phyloP scores from a whole-genome alignment of 2,797 vertebrate genomes.

The Labeo calbasu region DNA sequence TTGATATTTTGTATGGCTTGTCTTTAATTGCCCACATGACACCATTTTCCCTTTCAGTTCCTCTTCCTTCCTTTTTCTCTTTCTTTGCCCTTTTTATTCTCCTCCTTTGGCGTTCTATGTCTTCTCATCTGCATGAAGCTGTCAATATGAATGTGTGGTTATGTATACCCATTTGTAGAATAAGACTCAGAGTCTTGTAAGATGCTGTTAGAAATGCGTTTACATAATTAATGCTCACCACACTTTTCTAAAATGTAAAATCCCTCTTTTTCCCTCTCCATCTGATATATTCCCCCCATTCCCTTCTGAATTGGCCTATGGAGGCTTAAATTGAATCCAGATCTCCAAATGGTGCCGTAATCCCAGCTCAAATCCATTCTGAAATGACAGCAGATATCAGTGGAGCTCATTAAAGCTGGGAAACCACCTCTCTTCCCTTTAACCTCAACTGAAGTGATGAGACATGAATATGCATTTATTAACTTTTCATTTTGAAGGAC shows the following conservation, averaged over 20 bases:
- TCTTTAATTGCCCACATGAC: not conserved
- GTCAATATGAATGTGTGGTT: conserved; percentile 42
- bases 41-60: conserved; percentile 12
- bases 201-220: conserved; percentile 17
- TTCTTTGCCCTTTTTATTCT: conserved; percentile 34
- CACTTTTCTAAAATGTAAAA: conserved; percentile 17
- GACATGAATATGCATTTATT: conserved; percentile 40
- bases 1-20: conserved; percentile 6
- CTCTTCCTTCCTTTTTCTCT: not conserved
- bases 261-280: not conserved
- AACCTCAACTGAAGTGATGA: conserved; percentile 12
- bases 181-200: conserved; percentile 17
- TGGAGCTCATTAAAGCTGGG: conserved; percentile 28
- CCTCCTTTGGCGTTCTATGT: not conserved
- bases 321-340: conserved; percentile 29
- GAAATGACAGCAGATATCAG: conserved; percentile 34
- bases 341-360: conserved; percentile 33
- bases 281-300: conserved; percentile 12
- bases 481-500: conserved; percentile 26
- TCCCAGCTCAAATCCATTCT: conserved; percentile 40
- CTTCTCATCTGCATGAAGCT: not conserved
- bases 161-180: conserved; percentile 23
- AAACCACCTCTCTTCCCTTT: conserved; percentile 1
- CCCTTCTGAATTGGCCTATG: conserved; percentile 25
- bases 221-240: conserved; percentile 32